Base-by-base conservation (phyloP, 2,113 vertebrate species). In the Percina caprodes region DNA sequence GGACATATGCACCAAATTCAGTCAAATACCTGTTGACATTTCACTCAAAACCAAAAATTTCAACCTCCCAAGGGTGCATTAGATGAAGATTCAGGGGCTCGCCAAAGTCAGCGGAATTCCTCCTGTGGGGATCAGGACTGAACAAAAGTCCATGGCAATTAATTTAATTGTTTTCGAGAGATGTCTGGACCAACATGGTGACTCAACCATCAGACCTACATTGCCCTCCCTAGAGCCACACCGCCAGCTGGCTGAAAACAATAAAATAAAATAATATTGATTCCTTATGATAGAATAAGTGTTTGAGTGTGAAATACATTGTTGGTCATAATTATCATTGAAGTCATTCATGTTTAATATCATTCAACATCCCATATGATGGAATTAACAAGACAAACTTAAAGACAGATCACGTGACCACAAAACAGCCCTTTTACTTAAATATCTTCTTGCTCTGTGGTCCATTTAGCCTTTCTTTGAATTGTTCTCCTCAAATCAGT, bases 401-500 rank as follows among this genome's bases (percentile, higher is more conserved):
- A 45, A 5, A 24, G n/a, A 24, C n/a, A 55, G 52, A 23, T 55
- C 39, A 23, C 61, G 39, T 42, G 39, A 23, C 14, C 19, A 5
- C 35, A 45, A 56, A 15, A 0, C 33, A 24, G 35, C 35, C 15
- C 45, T 19, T 66, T 24, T 21, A 60, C n/a, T 10, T 54, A 48
- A 30, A 61, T 23, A 26, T 12, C 13, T 48, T 11, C 10, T 62
- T 12, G 4, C 60, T 23, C 52, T 65, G 69, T 35, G 18, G 26
- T 45, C 46, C 23, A n/a, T n/a, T 13, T 30, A 49, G 26, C 15
- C 23, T 58, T 52, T 39, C 24, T 49, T 65, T 88, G 3, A 72
- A 82, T 14, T 63, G 7, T 13, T 72, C 67, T 30, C 49, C 65
- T 62, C 1, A 42, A 68, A 54, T 66, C 67, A 46, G 73, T 58